Evolutionary conservation across 30 jellyfish, hydroid and myxozoan species (phyloP).

Genomic region (Rhopilema esculentum): DNA sequence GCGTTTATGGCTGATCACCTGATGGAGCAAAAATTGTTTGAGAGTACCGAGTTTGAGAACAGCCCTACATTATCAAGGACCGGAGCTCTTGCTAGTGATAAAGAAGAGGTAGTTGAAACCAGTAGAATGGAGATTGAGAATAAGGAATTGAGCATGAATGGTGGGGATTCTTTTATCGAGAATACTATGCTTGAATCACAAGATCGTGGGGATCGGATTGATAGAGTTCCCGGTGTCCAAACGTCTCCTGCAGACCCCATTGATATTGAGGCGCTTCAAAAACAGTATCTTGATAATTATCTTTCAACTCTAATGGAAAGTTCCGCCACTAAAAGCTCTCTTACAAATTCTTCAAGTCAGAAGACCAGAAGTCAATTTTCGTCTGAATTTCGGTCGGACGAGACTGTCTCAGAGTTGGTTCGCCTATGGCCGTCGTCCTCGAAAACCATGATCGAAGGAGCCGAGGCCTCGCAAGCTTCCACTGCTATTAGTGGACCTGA

Average conservation of each 20-base stretch:
- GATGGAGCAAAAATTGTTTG: constrained; percentile 29
- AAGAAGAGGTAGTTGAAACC: not conserved
- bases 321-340: constrained; percentile 27
- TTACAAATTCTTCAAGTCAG: constrained; percentile 30
- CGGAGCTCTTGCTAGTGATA: not conserved
- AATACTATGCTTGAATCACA: not conserved
- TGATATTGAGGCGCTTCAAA: constrained; percentile 10
- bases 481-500: not conserved
- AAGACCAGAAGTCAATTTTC: constrained; percentile 25
- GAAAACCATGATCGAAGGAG: constrained; percentile 19
- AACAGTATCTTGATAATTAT: constrained; percentile 24
- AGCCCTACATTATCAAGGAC: not conserved
- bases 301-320: constrained; percentile 21
- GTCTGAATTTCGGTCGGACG: constrained; percentile 55
- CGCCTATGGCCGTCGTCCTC: constrained; percentile 50
- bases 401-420: constrained; percentile 65
- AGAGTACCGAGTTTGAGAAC: not conserved
- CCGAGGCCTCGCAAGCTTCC: constrained; percentile 3
- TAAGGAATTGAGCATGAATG: not conserved
- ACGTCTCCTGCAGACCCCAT: not conserved
- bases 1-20: constrained; percentile 25
- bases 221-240: not conserved
- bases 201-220: not conserved
- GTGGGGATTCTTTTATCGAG: not conserved
- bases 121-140: not conserved